Evolutionary conservation across 2,113 vertebrate genomes (phyloP), one percentile per base, ranked within the genome.

Genomic region (Zingel zingel): DNA sequence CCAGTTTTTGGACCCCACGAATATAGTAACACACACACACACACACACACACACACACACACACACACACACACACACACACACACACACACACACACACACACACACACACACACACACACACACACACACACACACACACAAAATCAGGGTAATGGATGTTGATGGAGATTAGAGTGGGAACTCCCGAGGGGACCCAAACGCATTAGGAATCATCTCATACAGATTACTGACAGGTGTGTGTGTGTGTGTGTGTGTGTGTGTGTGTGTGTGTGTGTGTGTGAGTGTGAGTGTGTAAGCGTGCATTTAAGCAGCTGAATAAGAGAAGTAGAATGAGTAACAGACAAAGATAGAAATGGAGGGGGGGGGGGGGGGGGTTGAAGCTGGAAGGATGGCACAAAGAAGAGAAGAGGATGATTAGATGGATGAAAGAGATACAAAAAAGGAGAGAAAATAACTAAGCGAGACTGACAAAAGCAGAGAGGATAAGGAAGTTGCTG

Each of bases 141-240:
- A 82, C 4, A 78, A 90, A 88, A 94, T 94, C 93, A 91, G 80
- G 84, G 83, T 93, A 94, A 94, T 94, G 94, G 92, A 92, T 92
- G 92, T 91, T 94, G 93, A 93, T 94, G 92, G 91, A 92, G 92
- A 94, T 94, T 93, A 92, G 93, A 93, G 93, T 90, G 89, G 92
- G 90, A 89, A 92, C 88, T 93, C 93, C 93, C 93, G 85, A 56
- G 8, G 89, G 92, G 90, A 76, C 85, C 75, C 85, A 91, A 93
- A 93, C 65, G 91, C 91, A 94, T 93, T 93, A 91, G 89, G 90
- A 92, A 94, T 94, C 92, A 94, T 93, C 90, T 92, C 89, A 90
- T 88, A 93, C 88, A 91, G 91, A 93, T 94, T 91, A 93, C 89
- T 92, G 92, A 88, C 92, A 92, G 91, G 92, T 92, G 89, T 86